Evolutionary conservation across 2,888 invertebrate species (phyloP), one percentile per base, ranked within the genome.

Genomic region (Drosophila peninsularis): DNA sequence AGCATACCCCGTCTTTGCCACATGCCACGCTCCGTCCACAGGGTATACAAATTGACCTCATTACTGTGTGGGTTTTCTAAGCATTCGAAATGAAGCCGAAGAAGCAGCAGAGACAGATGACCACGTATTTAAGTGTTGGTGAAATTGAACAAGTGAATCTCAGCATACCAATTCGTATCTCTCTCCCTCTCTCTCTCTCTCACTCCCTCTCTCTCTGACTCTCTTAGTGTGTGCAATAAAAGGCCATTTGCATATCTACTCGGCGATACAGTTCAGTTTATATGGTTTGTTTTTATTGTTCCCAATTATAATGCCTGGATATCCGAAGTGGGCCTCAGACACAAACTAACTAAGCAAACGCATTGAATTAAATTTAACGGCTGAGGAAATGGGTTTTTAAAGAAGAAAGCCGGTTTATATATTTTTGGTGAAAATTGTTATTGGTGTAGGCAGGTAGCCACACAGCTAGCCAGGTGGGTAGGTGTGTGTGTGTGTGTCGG

Each of bases 21-120:
- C 50, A 21, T 11, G 50, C 34, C 61, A 47, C 60, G 66, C 65
- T 50, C 62, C 62, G 54, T 50, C 37, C 47, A 41, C 39, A 57
- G 60, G 57, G 55, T 71, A 76, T 80, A 75, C 80, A 83, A 75
- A 81, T 83, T 82, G 82, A 86, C 82, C 87, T 63, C 75, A 72
- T 73, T 82, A 75, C 54, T 68, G 62, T 72, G 67, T 66, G 67
- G 72, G 71, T 82, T 86, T 82, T 82, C 87, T 83, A 81, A 61
- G 66, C 72, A 67, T 78, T 65, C 62, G 49, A 56, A 63, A 63
- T 30, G 39, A 54, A 36, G 14, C 19, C 14, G 27, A 30, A 39
- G 39, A 4, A 17, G 5, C 19, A 41, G 17, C 37, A 39, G 17
- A 67, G 58, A 61, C 52, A 65, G 63, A 62, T 79, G 79, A 66